Evolutionary conservation across 2,113 vertebrate species (phyloP).

Genomic region (Bostrychus sinensis): DNA sequence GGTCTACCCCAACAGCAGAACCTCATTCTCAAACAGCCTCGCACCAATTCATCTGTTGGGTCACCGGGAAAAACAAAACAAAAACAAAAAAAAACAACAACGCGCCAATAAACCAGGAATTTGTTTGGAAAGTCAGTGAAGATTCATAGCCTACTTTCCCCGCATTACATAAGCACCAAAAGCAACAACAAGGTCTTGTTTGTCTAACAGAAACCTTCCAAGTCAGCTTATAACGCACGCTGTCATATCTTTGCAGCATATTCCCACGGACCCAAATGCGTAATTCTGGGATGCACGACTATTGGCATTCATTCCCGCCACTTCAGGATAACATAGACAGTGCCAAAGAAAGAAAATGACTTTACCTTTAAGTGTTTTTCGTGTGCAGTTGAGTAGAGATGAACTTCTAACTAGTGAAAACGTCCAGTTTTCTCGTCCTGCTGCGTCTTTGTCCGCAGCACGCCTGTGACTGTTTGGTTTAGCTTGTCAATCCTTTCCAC

Average conservation of each 20-base stretch:
- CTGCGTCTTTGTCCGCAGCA: constrained; percentile 49
- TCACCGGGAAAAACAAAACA: not conserved
- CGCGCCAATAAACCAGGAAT: not conserved
- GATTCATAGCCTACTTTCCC: not conserved
- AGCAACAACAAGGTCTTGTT: constrained; percentile 9
- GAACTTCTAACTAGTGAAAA: constrained; percentile 47
- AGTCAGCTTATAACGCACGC: constrained; percentile 4
- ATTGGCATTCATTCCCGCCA: not conserved
- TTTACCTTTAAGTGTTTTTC: constrained; percentile 47
- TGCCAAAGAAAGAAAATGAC: not conserved
- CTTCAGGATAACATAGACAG: not conserved
- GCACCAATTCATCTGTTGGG: constrained; percentile 69
- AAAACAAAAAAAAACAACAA: not conserved
- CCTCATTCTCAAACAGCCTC: constrained; percentile 26
- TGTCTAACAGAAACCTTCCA: not conserved
- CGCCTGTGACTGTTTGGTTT: constrained; percentile 38
- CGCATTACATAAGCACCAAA: not conserved
- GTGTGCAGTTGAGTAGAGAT: constrained; percentile 20
- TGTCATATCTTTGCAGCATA: constrained; percentile 23
- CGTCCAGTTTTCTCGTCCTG: constrained; percentile 24
- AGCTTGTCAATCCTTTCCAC: constrained; percentile 14
- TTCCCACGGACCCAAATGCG: constrained; percentile 43
- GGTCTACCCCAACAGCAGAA: constrained; percentile 6
- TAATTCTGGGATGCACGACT: constrained; percentile 29
- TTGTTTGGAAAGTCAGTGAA: constrained; percentile 27